Percentiles rank a stretch among this genome's conserved stretches.
phyloP scores from a whole-genome alignment of 2,113 vertebrate genomes.

The Ailuropoda melanoleuca region DNA sequence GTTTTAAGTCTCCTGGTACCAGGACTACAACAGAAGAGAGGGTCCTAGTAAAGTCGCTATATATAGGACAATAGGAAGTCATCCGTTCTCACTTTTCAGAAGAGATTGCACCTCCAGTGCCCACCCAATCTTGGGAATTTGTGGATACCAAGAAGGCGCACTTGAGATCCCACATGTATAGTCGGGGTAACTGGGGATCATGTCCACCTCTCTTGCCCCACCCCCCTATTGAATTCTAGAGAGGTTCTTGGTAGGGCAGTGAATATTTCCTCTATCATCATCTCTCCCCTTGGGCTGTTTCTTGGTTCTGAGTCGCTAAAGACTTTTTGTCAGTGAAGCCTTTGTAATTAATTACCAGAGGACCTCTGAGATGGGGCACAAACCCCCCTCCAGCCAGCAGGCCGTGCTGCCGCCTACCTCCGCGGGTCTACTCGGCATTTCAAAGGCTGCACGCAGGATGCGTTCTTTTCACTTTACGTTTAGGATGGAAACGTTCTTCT shows the following conservation, averaged over 20 bases:
- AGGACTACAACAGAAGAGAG: neutral
- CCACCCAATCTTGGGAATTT: neutral
- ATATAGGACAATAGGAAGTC: neutral
- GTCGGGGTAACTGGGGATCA: neutral
- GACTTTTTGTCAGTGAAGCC: neutral
- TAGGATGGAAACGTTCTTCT: neutral
- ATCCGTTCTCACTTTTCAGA: neutral
- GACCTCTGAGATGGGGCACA: neutral
- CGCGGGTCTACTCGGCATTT: neutral
- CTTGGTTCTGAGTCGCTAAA: neutral
- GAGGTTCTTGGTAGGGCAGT: neutral
- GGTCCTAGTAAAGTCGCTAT: neutral
- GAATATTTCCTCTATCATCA: neutral
- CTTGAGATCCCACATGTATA: neutral
- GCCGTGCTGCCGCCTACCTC: neutral
- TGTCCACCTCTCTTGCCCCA: neutral
- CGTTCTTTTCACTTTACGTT: neutral
- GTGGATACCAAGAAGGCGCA: neutral
- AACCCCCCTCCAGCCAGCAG: neutral
- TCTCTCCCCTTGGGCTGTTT: neutral
- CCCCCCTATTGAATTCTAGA: neutral
- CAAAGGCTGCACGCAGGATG: neutral
- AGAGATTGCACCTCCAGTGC: rapidly evolving
- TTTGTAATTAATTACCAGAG: neutral
- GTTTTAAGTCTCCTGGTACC: neutral